Evolutionary conservation across 2,113 vertebrate genomes (phyloP), one percentile per base, ranked within the genome.

Genomic region (Columba janthina): DNA sequence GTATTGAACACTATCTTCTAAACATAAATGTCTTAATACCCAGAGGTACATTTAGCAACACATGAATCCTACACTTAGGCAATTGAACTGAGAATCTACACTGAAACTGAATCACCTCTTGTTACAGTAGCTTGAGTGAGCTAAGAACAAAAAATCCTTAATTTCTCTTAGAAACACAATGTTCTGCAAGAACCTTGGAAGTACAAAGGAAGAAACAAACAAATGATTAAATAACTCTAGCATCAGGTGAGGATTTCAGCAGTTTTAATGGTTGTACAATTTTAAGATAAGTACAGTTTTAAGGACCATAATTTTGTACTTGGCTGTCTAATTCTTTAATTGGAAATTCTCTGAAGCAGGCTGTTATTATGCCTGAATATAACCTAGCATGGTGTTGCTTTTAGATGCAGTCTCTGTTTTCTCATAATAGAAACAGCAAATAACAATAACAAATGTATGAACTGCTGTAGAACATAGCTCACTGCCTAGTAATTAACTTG

Each of bases 281-380:
- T 87, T 90, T 46, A 66, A 82, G 77, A 75, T 65, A 83, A 92
- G 15, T 54, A 46, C 28, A 57, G 16, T 73, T 93, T 85, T 84
- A 93, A 84, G 46, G 82, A 74, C 70, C 36, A 80, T 62, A 67
- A 83, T 93, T 93, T 96, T 86, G 46, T 92, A 80, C 24, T 90
- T 38, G 0, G 5, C 13, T 80, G 62, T 73, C 34, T 94, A 93
- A 95, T 95, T 89, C 62, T 62, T 93, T 95, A 94, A 93, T 89
- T 92, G 50, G 6, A 75, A 86, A 84, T 69, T 92, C 56, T 81
- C 53, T 69, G 90, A 84, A 74, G 36, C 13, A 78, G 57, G 10
- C 15, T 94, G 24, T 26, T 93, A 78, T 74, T 88, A 78, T 58
- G 19, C 9, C 36, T 80, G 53, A 56, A 40, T 84, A 61, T 66